Evolutionary conservation across 2,797 vertebrate genomes (phyloP).

Genomic region (Peromyscus eremicus): DNA sequence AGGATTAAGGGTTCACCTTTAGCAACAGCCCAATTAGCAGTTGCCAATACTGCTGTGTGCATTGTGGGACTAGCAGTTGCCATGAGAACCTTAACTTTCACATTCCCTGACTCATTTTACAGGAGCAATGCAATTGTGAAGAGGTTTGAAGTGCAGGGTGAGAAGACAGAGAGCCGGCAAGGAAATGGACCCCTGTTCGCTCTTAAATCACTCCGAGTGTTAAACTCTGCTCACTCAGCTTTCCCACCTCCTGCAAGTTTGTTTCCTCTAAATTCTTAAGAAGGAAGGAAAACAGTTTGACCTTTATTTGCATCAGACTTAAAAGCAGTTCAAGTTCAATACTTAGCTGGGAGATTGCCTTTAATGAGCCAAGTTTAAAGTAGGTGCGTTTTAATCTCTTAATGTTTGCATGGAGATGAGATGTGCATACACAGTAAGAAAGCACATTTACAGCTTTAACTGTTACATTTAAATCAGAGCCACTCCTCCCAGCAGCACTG

Average conservation of each 20-base stretch:
- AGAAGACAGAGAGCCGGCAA: background rate
- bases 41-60: slow-evolving; percentile 34
- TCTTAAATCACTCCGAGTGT: background rate
- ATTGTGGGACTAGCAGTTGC: slow-evolving; percentile 62
- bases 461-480: slow-evolving; percentile 37
- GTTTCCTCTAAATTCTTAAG: slow-evolving; percentile 59
- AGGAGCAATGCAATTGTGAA: slow-evolving; percentile 63
- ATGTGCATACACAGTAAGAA: slow-evolving; percentile 22
- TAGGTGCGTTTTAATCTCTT: slow-evolving; percentile 67
- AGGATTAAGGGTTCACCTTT: slow-evolving; percentile 81
- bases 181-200: background rate
- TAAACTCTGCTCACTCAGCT: slow-evolving; percentile 34
- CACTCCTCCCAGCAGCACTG: slow-evolving; percentile 54
- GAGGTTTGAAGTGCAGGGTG: slow-evolving; percentile 5
- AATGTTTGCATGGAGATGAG: slow-evolving; percentile 65
- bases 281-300: slow-evolving; percentile 70
- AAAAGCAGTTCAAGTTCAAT: slow-evolving; percentile 75
- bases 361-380: slow-evolving; percentile 75
- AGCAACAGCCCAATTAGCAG: slow-evolving; percentile 75
- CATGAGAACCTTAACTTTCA: slow-evolving; percentile 75
- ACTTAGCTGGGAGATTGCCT: slow-evolving; percentile 75
- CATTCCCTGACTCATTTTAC: slow-evolving; percentile 73
- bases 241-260: background rate
- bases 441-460: slow-evolving; percentile 37
- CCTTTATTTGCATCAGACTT: slow-evolving; percentile 77